These are phyloP conservation scores for Sanderia malayensis DNA, from an alignment of 30 jellyfish, hydroid and myxozoan species.

Conservation along the genomic window DNA sequence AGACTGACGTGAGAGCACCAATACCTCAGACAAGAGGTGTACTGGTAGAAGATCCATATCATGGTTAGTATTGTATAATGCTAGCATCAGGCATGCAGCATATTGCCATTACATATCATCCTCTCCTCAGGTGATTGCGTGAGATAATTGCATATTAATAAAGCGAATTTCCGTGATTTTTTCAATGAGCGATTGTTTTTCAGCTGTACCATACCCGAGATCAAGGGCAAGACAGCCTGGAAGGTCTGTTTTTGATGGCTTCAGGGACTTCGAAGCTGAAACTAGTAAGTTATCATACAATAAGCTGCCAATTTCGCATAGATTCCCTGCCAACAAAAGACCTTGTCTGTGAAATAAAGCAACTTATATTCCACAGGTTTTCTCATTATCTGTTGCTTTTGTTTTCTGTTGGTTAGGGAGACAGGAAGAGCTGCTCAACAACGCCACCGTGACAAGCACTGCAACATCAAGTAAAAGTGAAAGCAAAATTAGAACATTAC, in stretches of 20 bases:
- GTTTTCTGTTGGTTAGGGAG: slow-evolving; percentile 29
- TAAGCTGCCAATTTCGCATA: too few relatives aligned
- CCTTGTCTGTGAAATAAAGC: too few relatives aligned
- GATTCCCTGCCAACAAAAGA: too few relatives aligned
- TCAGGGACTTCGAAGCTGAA: slow-evolving; percentile 87
- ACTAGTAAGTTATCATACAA: slow-evolving; percentile 75
- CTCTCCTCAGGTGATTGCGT: too few relatives aligned
- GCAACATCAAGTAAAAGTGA: slow-evolving; percentile 1
- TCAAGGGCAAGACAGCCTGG: slow-evolving; percentile 45
- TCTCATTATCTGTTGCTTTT: too few relatives aligned
- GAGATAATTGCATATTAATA: too few relatives aligned
- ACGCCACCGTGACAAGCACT: slow-evolving; percentile 6
- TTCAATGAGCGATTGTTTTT: too few relatives aligned
- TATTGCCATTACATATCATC: too few relatives aligned
- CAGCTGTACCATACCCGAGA: slow-evolving; percentile 82
- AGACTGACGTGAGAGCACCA: slow-evolving; percentile 85
- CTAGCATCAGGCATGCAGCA: too few relatives aligned
- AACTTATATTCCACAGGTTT: too few relatives aligned
- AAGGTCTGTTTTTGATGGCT: slow-evolving; percentile 83
- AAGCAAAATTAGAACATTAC: slow-evolving; percentile 59
- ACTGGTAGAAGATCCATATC: slow-evolving; percentile 91
- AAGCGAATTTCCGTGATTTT: too few relatives aligned
- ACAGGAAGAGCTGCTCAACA: slow-evolving; percentile 55
- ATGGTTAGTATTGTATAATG: slow-evolving; percentile 64
- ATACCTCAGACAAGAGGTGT: slow-evolving; percentile 89